Base-by-base conservation (phyloP, 2,113 vertebrate genomes). In the Brachyhypopomus occidentalis region DNA sequence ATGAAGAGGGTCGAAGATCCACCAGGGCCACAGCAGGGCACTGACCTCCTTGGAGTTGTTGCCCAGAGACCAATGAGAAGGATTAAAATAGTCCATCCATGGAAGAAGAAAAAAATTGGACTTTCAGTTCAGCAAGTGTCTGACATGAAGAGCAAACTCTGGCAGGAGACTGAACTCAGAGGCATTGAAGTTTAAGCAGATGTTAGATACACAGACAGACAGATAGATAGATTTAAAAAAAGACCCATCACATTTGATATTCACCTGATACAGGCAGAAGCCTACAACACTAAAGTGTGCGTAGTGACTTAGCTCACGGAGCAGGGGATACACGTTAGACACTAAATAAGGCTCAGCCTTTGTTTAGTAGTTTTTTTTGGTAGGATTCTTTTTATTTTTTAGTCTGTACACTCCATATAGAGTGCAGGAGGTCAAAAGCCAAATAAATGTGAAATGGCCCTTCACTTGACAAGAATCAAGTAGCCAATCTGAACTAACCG, bases 61-160 rank as follows among this genome's bases (percentile, higher is more conserved):
- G 66, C 62, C 67, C 79, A 62, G 77, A 80, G 62, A 45, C 80
- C 82, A 84, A 77, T 60, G 27, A 48, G 36, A 74, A 72, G 58
- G 59, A 73, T 41, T 76, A 73, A 84, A 82, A 79, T 60, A 84
- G 85, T 84, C 85, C 82, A 74, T 87, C 81, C 72, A 82, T 78
- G 77, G 81, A 30, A 30, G 30, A 30, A 30, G n/a, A 30, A 30
- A 3, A 81, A 72, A 19, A 2, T 2, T 67, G 58, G 58, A 48
- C 16, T 63, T 77, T 81, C 58, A 72, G 79, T 41, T 16, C 4
- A 27, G 70, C 64, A 56, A 62, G 71, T 48, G 78, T 36, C 25
- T 45, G 69, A 74, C 62, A 41, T 41, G 30, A 30, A 74, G 12
- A 56, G 25, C 34, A 55, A 72, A 81, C 25, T 78, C 80, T 76